Base-by-base conservation (phyloP, 1,140 invertebrate genomes). In the Drosophila miranda region DNA sequence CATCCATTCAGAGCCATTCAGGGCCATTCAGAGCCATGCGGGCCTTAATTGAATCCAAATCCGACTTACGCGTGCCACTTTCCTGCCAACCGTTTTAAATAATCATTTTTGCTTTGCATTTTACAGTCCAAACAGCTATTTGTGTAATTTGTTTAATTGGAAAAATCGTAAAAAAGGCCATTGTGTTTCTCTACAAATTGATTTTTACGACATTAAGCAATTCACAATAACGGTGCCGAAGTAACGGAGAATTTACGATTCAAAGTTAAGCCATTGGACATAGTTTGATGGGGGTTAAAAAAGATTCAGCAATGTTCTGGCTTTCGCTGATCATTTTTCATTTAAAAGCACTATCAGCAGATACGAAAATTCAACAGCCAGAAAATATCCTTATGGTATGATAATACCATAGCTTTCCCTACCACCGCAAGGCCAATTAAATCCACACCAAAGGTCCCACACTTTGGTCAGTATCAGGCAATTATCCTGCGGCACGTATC, bases 121-220 rank as follows among this genome's bases (percentile, higher is more conserved):
- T 75, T 68, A 61, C 62, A 41, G 56, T 30, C 14, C 23, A 68
- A 75, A 71, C 48, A 60, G 77, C 67, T 78, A 74, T 78, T 86
- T 81, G 74, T 52, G 60, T 71, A 86, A 87, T 86, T 86, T 87
- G 81, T 87, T 87, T 86, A 86, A 87, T 87, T 86, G 82, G 84
- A 87, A 73, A 82, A 87, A 87, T 81, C 82, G 78, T 86, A 87
- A 86, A 86, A 87, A 68, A 56, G 30, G 30, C 51, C 69, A 80
- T 84, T 78, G 59, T 19, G 26, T 56, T 58, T 14, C 19, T 44
- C 55, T 74, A 45, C 57, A 82, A 87, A 82, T 86, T 75, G 69
- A 78, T 78, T 86, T 86, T 86, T 87, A 86, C 84, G 82, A 78
- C 82, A 53, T 71, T 54, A 41, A 62, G 34, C 72, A 84, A 84